Percentiles rank a stretch among this genome's conserved stretches.
Evolutionary conservation across 2,797 vertebrate genomes (phyloP).

Genomic region (Acanthurus leucopareius): DNA sequence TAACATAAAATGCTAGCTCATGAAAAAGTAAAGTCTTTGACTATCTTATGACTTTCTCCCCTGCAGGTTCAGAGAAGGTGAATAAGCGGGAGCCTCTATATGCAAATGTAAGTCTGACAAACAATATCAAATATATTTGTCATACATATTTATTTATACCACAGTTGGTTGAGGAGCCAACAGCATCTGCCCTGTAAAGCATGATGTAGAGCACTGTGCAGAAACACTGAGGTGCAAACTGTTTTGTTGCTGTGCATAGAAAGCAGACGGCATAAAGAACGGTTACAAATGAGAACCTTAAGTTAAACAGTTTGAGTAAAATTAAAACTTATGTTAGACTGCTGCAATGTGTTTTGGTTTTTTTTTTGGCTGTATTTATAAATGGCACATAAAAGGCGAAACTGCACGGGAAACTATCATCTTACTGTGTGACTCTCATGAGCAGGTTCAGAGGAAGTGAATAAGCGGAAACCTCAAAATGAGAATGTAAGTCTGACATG

Average conservation of each 20-base stretch:
- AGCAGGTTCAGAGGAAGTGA: background rate
- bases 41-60: background rate
- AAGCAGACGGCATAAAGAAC: background rate
- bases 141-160: background rate
- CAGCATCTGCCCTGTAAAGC: too few relatives aligned
- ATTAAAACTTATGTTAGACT: background rate
- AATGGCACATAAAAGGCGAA: too few relatives aligned
- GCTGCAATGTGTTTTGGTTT: background rate
- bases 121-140: background rate
- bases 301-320: background rate
- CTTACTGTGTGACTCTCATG: background rate
- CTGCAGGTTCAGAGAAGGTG: background rate
- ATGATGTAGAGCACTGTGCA: constrained; percentile 16
- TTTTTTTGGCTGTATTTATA: too few relatives aligned
- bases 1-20: too few relatives aligned
- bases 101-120: constrained; percentile 27
- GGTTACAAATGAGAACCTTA: background rate
- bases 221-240: constrained; percentile 4
- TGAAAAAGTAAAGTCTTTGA: background rate
- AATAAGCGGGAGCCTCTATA: background rate
- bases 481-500: constrained; percentile 26
- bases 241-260: too few relatives aligned
- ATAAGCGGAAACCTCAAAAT: background rate
- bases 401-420: background rate
- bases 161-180: background rate